A percentile compares a stretch with the other conserved stretches of the same genome.
Conservation (phyloP, 1,140 invertebrate genomes). For the Chelonus insularis region DNA sequence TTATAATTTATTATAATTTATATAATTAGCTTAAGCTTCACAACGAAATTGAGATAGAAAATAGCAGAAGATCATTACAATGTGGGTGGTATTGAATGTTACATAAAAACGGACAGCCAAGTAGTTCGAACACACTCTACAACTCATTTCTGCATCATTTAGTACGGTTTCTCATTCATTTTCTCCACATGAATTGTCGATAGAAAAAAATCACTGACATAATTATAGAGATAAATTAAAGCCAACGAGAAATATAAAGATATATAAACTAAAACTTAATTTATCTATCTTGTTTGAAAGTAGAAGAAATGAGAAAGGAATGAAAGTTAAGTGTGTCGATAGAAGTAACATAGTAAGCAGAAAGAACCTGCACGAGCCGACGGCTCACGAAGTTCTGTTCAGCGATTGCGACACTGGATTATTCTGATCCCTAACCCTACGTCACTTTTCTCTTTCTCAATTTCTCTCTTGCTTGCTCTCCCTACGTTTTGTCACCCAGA, state of each 20-base stretch:
- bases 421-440: constrained; percentile 54
- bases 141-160: constrained; percentile 49
- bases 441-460: constrained; percentile 27
- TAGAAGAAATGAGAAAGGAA: background rate
- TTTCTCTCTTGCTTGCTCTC: constrained; percentile 35
- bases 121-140: constrained; percentile 46
- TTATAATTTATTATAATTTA: too few relatives aligned
- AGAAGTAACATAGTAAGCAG: background rate
- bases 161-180: background rate
- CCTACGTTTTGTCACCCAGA: constrained; percentile 47
- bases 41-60: constrained; percentile 11
- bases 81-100: constrained; percentile 16
- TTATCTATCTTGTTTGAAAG: constrained; percentile 15
- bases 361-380: constrained; percentile 50
- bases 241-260: too few relatives aligned
- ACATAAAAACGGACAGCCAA: constrained; percentile 27
- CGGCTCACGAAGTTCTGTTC: constrained; percentile 52
- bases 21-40: background rate
- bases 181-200: too few relatives aligned
- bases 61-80: constrained; percentile 9
- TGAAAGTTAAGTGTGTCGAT: background rate
- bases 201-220: background rate
- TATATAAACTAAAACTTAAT: too few relatives aligned
- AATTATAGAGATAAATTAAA: background rate
- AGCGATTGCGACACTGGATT: constrained; percentile 50